Conservation (phyloP, 2,113 vertebrate species). For the Malaclemys terrapin region DNA sequence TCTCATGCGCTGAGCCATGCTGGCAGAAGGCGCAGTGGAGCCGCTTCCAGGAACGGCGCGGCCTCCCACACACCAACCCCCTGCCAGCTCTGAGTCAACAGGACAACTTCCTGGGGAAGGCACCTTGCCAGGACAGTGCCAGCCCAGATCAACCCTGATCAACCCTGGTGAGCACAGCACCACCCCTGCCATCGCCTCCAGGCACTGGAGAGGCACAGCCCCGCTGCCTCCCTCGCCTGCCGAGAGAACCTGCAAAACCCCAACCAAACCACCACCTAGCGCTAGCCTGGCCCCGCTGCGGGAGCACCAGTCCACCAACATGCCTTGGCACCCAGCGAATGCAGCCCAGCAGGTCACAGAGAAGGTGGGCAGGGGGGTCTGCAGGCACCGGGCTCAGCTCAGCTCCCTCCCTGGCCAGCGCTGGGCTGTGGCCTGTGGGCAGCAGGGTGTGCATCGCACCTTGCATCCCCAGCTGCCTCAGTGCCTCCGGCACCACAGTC, state of each 20-base stretch:
- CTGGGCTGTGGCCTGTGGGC: background rate
- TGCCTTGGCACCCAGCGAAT: no score
- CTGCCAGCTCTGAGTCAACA: constrained; percentile 18
- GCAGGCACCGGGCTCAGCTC: no score
- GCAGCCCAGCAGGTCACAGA: no score
- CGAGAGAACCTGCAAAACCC: no score
- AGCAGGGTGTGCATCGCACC: background rate
- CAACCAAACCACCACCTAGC: background rate
- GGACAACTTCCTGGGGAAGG: constrained; percentile 34
- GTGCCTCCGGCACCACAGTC: accelerated
- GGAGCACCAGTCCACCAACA: background rate
- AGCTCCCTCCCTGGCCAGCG: no score
- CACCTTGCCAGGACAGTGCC: constrained; percentile 1
- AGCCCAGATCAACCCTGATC: background rate
- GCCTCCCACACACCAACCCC: background rate
- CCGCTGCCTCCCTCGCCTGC: no score
- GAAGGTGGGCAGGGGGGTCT: no score
- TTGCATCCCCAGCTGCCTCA: accelerated
- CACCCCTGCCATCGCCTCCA: no score
- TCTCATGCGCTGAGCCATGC: accelerated
- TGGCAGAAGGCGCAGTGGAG: accelerated
- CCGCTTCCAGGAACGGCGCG: background rate
- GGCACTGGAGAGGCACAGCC: no score
- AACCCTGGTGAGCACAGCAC: background rate
- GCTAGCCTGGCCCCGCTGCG: background rate